phyloP scores from a whole-genome alignment of 2,113 vertebrate species.

The Cebus imitator region DNA sequence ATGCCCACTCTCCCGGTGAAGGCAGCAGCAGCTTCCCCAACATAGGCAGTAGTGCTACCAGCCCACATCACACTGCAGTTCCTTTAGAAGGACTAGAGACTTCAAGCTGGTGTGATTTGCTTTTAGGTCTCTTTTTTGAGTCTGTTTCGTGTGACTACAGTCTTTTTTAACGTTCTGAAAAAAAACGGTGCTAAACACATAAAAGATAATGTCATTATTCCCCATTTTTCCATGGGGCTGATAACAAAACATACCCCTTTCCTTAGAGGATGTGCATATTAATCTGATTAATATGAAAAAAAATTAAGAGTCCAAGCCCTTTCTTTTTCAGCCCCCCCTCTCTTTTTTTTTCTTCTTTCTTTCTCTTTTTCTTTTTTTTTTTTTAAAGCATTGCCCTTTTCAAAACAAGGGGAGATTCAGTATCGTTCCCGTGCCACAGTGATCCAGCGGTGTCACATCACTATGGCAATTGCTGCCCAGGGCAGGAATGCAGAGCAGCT shows the following conservation, averaged over 20 bases:
- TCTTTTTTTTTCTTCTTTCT: neutral
- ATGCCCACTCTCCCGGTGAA: neutral
- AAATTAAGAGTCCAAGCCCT: conserved; percentile 77
- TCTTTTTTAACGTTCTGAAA: conserved; percentile 75
- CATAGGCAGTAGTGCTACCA: fast-evolving
- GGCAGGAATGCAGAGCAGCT: conserved; percentile 98
- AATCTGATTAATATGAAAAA: conserved; percentile 79
- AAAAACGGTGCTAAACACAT: conserved; percentile 75
- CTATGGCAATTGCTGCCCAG: conserved; percentile 96
- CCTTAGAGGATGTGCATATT: conserved; percentile 81
- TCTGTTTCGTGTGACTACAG: conserved; percentile 67
- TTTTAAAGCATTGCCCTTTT: conserved; percentile 87
- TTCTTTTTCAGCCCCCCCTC: conserved; percentile 64
- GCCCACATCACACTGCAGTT: neutral
- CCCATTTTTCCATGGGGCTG: conserved; percentile 76
- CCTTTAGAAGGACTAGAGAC: neutral
- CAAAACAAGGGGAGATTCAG: conserved; percentile 96
- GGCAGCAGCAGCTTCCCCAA: neutral
- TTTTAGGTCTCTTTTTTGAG: conserved; percentile 48
- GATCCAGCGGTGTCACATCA: conserved; percentile 95
- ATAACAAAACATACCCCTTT: conserved; percentile 79
- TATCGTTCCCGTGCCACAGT: conserved; percentile 90
- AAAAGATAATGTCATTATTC: conserved; percentile 78
- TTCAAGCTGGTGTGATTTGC: neutral
- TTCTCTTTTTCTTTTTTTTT: neutral